Base-by-base conservation (phyloP, 2,113 vertebrate genomes). In the Diglossa brunneiventris region DNA sequence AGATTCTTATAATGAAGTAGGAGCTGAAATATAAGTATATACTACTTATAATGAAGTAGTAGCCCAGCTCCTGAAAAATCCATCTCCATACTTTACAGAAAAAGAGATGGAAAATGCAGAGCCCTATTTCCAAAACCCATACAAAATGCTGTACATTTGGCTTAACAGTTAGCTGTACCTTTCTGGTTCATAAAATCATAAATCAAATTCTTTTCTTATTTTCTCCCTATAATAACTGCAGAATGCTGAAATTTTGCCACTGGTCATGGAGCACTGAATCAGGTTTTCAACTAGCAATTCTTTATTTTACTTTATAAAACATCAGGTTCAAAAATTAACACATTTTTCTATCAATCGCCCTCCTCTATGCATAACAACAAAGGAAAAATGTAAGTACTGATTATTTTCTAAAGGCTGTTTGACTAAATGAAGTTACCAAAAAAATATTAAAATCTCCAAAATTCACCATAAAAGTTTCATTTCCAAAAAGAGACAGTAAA, bases 401-500 rank as follows among this genome's bases (percentile, higher is more conserved):
- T 62, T 74, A 91, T 92, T 96, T 96, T 96, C 82, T 94, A 94
- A 95, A 97, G 90, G 59, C 46, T 62, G 46, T 42, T 80, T 87
- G 55, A 79, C 50, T 77, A 95, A 95, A 93, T 42, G 23, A 94
- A 83, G 61, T 86, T 70, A 67, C 52, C 42, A 89, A 96, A 89
- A 89, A 92, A 79, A 84, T 68, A 82, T 52, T 15, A 73, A 96
- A 92, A 84, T n/a, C 33, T 55, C 92, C 94, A 52, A 39, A 95
- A 86, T 81, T 95, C 76, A 83, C 85, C 30, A 90, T 90, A 75
- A 88, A 96, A 93, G 63, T 76, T 96, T 88, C 42, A 82, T 93
- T 96, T 97, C 96, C 72, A 96, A 94, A 80, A 92, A 95, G 63
- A 95, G 70, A 33, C 62, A 95, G 75, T 93, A 96, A 97, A 97